Conservation (phyloP, 2,113 vertebrate genomes). For the Myrmecophaga tridactyla region DNA sequence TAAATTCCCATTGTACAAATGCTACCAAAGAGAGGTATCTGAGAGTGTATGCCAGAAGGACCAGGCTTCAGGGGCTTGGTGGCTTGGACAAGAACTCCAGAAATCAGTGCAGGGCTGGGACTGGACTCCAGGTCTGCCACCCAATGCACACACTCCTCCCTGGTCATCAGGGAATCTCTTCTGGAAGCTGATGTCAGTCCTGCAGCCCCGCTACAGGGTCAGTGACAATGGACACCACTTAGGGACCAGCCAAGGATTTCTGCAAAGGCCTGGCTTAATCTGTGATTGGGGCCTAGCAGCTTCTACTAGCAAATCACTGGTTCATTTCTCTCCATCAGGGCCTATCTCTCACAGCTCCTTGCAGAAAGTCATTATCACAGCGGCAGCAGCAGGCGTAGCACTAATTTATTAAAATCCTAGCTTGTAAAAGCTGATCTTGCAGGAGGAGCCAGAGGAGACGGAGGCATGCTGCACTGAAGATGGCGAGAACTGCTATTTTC, state of each 20-base stretch:
- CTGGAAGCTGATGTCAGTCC: not conserved
- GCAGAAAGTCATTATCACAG: not conserved
- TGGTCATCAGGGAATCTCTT: not conserved
- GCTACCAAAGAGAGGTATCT: not conserved
- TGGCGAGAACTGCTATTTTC: not conserved
- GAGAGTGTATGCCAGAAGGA: not conserved
- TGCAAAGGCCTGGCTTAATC: not conserved
- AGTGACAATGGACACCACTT: not conserved
- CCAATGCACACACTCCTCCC: not conserved
- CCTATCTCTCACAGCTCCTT: not conserved
- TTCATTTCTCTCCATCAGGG: not conserved
- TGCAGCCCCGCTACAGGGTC: not conserved
- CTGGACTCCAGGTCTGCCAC: not conserved
- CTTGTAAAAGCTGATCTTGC: not conserved
- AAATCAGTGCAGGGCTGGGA: not conserved
- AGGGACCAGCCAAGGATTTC: not conserved
- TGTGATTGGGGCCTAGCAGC: not conserved
- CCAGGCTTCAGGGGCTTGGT: not conserved
- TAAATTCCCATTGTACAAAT: not conserved
- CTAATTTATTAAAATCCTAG: conserved; percentile 57
- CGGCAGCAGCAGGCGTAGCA: not conserved
- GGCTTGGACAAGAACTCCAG: not conserved
- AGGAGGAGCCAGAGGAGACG: conserved; percentile 2
- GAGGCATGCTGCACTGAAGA: not conserved
- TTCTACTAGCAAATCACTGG: not conserved